phyloP scores from a whole-genome alignment of 2,113 vertebrate genomes.

The Hippocampus guttulatus region DNA sequence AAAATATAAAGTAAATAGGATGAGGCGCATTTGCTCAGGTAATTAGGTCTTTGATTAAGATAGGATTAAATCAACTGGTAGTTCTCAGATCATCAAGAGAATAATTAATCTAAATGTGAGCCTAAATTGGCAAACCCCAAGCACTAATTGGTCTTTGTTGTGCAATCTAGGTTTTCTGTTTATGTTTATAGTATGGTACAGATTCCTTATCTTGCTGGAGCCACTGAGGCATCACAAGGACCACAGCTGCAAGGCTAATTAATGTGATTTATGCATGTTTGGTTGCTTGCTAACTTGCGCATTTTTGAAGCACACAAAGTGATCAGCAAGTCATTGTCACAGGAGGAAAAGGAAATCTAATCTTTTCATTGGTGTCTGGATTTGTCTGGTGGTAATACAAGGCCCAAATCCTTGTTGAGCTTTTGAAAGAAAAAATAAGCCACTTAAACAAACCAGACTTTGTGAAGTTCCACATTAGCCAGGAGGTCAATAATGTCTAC shows the following conservation, averaged over 20 bases:
- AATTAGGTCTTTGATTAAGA: constrained; percentile 55
- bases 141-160: constrained; percentile 60
- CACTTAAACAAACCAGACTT: constrained; percentile 41
- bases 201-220: constrained; percentile 60
- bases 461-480: constrained; percentile 25
- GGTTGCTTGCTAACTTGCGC: constrained; percentile 61
- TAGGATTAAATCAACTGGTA: constrained; percentile 45
- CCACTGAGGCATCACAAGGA: constrained; percentile 62
- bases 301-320: constrained; percentile 65
- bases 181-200: constrained; percentile 56
- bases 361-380: constrained; percentile 37
- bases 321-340: constrained; percentile 70
- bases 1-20: constrained; percentile 35
- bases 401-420: constrained; percentile 23
- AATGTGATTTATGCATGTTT: constrained; percentile 69
- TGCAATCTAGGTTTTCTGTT: constrained; percentile 54
- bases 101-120: constrained; percentile 60
- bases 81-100: constrained; percentile 50
- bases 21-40: constrained; percentile 51
- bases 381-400: constrained; percentile 43
- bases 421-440: constrained; percentile 28
- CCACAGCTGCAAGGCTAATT: constrained; percentile 65
- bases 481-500: constrained; percentile 9
- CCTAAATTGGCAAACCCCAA: constrained; percentile 50
- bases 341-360: constrained; percentile 57